Conservation (phyloP, 2,888 invertebrate genomes). For the Drosophila niveifrons region DNA sequence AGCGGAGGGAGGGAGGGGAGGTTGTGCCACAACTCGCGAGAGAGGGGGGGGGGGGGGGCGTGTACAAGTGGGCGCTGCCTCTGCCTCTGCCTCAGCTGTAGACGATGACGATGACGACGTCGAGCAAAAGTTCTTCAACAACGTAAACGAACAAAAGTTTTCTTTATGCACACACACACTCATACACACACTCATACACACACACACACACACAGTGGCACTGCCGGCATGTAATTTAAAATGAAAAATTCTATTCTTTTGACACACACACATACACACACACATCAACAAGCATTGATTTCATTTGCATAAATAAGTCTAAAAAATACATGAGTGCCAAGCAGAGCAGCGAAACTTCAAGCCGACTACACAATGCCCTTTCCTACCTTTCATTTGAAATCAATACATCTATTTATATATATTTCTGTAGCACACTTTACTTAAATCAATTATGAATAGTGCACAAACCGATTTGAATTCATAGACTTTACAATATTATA, state of each 20-base stretch:
- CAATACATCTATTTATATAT: too few species aligned
- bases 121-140: constrained; percentile 68
- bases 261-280: constrained; percentile 52
- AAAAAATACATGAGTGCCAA: constrained; percentile 37
- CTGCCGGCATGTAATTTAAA: constrained; percentile 69
- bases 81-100: background rate
- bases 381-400: background rate
- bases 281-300: constrained; percentile 73
- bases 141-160: constrained; percentile 77
- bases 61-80: constrained; percentile 13
- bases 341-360: background rate
- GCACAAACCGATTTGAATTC: too few species aligned
- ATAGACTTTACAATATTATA: too few species aligned
- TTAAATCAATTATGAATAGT: too few species aligned
- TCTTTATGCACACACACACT: constrained; percentile 49
- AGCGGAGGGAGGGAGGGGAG: background rate
- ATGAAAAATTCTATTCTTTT: constrained; percentile 81
- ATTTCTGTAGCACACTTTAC: too few species aligned
- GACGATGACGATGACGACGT: constrained; percentile 28
- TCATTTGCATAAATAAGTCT: constrained; percentile 73
- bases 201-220: constrained; percentile 19
- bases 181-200: constrained; percentile 28
- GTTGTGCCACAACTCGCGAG: background rate
- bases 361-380: constrained; percentile 1
- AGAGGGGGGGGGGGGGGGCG: background rate